phyloP scores from a whole-genome alignment of 2,888 invertebrate genomes.

The Ectropis crepuscularia region DNA sequence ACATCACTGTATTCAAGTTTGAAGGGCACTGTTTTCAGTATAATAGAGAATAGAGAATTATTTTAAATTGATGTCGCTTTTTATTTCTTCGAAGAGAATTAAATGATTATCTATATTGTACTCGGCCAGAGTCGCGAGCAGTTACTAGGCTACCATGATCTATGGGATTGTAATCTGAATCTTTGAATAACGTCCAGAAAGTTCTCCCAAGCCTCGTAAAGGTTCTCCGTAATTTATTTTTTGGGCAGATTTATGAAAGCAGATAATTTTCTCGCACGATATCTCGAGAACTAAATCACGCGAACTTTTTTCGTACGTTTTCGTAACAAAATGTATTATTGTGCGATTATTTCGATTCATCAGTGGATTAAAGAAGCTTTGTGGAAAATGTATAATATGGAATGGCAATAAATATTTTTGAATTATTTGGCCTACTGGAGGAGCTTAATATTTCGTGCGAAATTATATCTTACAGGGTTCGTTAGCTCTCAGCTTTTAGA shows the following conservation, averaged over 20 bases:
- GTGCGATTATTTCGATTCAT: background rate
- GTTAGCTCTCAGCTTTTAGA: no score
- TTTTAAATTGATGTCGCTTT: no score
- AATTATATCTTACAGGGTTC: no score
- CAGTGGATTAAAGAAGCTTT: background rate
- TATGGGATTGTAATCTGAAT: conserved; percentile 9
- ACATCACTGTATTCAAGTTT: no score
- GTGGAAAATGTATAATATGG: background rate
- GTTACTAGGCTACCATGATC: background rate
- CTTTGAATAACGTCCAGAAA: conserved; percentile 10
- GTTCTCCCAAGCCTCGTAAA: conserved; percentile 5
- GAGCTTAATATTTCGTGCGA: no score
- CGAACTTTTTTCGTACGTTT: conserved; percentile 2
- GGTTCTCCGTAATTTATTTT: conserved; percentile 23
- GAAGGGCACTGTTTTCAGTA: no score
- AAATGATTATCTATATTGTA: background rate
- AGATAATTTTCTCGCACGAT: conserved; percentile 15
- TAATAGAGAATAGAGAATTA: no score
- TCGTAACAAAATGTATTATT: conserved; percentile 6
- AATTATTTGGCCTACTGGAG: no score
- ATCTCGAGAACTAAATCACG: conserved; percentile 11
- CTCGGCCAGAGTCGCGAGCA: background rate
- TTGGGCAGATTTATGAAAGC: conserved; percentile 17
- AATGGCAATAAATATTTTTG: background rate
- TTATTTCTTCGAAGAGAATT: no score